Evolutionary conservation across 2,888 invertebrate genomes (phyloP).

Genomic region (Taenaris catops): DNA sequence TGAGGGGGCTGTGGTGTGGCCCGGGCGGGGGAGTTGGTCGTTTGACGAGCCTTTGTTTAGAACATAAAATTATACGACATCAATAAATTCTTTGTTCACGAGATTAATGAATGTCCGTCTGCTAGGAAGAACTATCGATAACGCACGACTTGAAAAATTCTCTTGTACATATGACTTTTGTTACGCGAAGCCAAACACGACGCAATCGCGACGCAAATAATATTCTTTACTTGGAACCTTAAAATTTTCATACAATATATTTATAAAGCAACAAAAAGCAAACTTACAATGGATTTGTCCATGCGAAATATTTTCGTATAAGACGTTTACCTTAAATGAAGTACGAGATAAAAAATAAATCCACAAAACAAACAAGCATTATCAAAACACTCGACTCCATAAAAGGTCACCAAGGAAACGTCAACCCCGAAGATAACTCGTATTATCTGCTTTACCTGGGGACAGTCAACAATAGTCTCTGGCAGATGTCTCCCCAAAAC

Average conservation of each 20-base stretch:
- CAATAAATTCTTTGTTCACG: conserved; percentile 76
- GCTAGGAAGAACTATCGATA: conserved; percentile 17
- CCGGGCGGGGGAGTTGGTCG: conserved; percentile 27
- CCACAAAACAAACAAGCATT: conserved; percentile 62
- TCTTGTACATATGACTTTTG: too few relatives aligned
- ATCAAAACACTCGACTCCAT: conserved; percentile 65
- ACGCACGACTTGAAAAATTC: too few relatives aligned
- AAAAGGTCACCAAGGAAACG: conserved; percentile 64
- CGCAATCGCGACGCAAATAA: too few relatives aligned
- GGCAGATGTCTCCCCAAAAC: conserved; percentile 76
- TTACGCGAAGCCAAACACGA: too few relatives aligned
- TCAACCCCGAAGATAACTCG: conserved; percentile 72
- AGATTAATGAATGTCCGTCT: conserved; percentile 59
- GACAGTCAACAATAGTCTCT: conserved; percentile 59
- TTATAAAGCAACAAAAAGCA: too few relatives aligned
- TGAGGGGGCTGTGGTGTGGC: conserved; percentile 15
- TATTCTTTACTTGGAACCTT: too few relatives aligned
- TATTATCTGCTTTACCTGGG: conserved; percentile 72
- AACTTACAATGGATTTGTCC: too few relatives aligned
- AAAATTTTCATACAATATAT: too few relatives aligned
- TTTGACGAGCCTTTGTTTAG: conserved; percentile 71
- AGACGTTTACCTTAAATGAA: too few relatives aligned
- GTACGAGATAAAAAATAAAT: too few relatives aligned
- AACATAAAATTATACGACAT: conserved; percentile 77
- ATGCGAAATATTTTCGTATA: too few relatives aligned